These are phyloP conservation scores for Gephyroberyx darwinii DNA, from an alignment of 2,797 vertebrate genomes.

Conservation along the genomic window DNA sequence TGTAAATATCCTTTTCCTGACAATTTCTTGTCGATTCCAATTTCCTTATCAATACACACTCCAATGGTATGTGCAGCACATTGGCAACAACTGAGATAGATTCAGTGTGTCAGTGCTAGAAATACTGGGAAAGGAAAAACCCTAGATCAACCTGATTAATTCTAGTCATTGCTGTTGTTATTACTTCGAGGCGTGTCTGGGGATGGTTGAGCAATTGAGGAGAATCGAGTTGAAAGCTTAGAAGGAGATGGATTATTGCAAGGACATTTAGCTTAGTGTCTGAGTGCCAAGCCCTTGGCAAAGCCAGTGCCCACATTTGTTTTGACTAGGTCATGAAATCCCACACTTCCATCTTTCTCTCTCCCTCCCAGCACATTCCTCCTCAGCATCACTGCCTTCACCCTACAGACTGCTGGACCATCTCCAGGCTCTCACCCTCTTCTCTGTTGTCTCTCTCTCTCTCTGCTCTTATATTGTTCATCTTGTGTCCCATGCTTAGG, in stretches of 20 bases:
- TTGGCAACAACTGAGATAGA: conserved; percentile 30
- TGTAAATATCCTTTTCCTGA: conserved; percentile 6
- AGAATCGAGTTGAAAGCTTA: conserved; percentile 41
- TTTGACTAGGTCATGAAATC: conserved; percentile 69
- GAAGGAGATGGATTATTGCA: conserved; percentile 63
- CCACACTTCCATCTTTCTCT: conserved; percentile 56
- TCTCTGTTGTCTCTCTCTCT: neutral
- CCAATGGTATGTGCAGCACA: conserved; percentile 16
- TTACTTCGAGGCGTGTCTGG: conserved; percentile 54
- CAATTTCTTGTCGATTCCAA: conserved; percentile 20
- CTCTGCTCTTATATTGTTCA: neutral
- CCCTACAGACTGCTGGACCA: conserved; percentile 36
- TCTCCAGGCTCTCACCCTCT: conserved; percentile 29
- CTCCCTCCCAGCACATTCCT: conserved; percentile 56
- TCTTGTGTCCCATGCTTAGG: conserved; percentile 55
- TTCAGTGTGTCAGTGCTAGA: conserved; percentile 32
- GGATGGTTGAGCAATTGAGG: conserved; percentile 55
- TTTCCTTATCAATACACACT: conserved; percentile 6
- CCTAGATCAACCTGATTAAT: conserved; percentile 55
- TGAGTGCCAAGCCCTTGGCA: conserved; percentile 65
- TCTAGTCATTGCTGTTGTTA: conserved; percentile 57
- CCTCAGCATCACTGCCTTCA: conserved; percentile 60
- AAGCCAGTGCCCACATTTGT: conserved; percentile 67
- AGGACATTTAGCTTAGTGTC: conserved; percentile 57
- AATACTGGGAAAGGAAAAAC: conserved; percentile 31